phyloP scores from a whole-genome alignment of 2,797 vertebrate species.

The Argyrosomus regius region DNA sequence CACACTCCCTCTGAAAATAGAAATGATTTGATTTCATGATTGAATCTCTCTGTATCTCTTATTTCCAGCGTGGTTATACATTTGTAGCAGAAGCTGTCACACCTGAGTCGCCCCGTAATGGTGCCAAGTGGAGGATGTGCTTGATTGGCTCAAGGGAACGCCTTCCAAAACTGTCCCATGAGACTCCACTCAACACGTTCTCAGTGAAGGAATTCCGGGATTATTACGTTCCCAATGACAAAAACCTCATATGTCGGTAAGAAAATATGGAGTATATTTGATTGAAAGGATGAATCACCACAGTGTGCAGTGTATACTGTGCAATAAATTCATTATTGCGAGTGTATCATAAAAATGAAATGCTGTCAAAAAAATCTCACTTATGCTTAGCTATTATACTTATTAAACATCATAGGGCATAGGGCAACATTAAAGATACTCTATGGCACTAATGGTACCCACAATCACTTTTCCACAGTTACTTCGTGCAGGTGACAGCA shows the following conservation, averaged over 20 bases:
- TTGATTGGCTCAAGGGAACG: conserved; percentile 86
- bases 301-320: not conserved
- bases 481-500: conserved; percentile 79
- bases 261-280: conserved; percentile 9
- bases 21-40: not conserved
- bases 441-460: not conserved
- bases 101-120: conserved; percentile 68
- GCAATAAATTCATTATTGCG: not conserved
- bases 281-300: not conserved
- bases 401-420: too few species aligned
- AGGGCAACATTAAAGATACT: not conserved
- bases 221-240: conserved; percentile 91
- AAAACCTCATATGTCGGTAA: conserved; percentile 89
- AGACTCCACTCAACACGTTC: conserved; percentile 81
- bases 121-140: conserved; percentile 88
- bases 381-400: not conserved
- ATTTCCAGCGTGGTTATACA: conserved; percentile 87
- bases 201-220: conserved; percentile 88
- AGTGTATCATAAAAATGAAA: not conserved
- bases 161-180: conserved; percentile 82
- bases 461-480: conserved; percentile 74
- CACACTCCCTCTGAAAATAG: not conserved
- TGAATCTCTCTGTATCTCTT: not conserved
- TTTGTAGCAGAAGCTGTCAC: conserved; percentile 89
- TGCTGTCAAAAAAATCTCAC: not conserved